Base-by-base conservation (phyloP, 2,888 invertebrate species). In the Biston stratarius region DNA sequence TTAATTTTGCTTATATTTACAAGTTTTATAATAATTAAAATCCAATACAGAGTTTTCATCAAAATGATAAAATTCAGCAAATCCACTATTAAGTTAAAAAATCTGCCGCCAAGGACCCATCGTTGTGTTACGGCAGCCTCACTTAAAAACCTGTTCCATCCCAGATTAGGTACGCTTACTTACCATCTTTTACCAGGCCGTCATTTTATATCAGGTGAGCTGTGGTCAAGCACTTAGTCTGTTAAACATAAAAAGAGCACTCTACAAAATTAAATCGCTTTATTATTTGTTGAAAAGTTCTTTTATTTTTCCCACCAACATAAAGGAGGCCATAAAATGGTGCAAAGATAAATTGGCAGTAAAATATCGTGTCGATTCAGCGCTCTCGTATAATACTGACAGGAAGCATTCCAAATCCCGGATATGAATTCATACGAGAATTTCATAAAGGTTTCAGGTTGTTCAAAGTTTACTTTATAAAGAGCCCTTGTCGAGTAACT, bases 311-410 rank as follows among this genome's bases (percentile, higher is more conserved):
- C 56, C 55, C 47, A 34, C 60, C 14, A 60, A 63, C 47, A 60
- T 51, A 63, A 60, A 67, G 53, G 49, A 62, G 48, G 33, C 56
- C 53, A 53, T 62, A 67, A 67, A 67, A 62, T 59, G 42, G 53
- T 33, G 63, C 60, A 56, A 67, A 63, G 63, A 63, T 64, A 68
- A 68, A 68, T 68, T 68, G 67, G 63, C 60, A 68, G 63, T 63
- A 68, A 68, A 68, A 68, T 64, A 68, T 64, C 67, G 55, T 56
- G 67, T 64, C 64, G 63, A 68, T 56, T 67, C 67, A 63, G 63
- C 63, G 42, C 59, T 52, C 61, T 47, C 51, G 63, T 49, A 60
- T 64, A 56, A 64, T 64, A 64, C 51, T 47, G 63, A 56, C 67
- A 67, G 60, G 67, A 56, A 63, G 56, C 62, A 64, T 60, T 67